A percentile compares a stretch with the other conserved stretches of the same genome.
These are phyloP conservation scores for Gymnocypris eckloni DNA, from an alignment of 2,797 vertebrate species.

Conservation along the genomic window DNA sequence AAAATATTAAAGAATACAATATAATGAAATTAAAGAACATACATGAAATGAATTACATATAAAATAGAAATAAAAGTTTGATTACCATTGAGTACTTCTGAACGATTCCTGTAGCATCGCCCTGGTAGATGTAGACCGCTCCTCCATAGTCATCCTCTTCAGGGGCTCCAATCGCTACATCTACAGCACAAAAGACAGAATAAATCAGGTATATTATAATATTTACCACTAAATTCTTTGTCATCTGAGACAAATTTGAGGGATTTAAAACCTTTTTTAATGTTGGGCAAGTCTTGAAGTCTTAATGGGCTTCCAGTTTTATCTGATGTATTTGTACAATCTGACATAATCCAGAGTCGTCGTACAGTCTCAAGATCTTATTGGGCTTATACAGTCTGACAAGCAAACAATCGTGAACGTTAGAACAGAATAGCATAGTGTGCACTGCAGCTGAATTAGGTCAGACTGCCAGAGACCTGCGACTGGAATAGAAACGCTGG, in stretches of 20 bases:
- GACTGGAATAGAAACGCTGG: conserved; percentile 23
- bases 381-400: not conserved
- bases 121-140: conserved; percentile 95
- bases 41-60: not conserved
- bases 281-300: not conserved
- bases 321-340: not conserved
- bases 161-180: conserved; percentile 94
- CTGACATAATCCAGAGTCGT: not conserved
- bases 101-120: conserved; percentile 84
- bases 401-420: not conserved
- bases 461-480: not conserved
- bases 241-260: not conserved
- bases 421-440: not conserved
- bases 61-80: not conserved
- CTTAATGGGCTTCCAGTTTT: not conserved
- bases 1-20: not conserved
- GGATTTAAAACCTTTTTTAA: not conserved
- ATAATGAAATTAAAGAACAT: not conserved
- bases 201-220: too few species aligned
- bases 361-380: not conserved
- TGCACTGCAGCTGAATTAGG: not conserved
- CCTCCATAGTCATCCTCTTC: conserved; percentile 92
- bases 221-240: too few species aligned
- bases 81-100: conserved; percentile 93
- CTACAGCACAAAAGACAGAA: conserved; percentile 68